phyloP scores from a whole-genome alignment of 2,888 invertebrate genomes.

The Amaurobius ferox region DNA sequence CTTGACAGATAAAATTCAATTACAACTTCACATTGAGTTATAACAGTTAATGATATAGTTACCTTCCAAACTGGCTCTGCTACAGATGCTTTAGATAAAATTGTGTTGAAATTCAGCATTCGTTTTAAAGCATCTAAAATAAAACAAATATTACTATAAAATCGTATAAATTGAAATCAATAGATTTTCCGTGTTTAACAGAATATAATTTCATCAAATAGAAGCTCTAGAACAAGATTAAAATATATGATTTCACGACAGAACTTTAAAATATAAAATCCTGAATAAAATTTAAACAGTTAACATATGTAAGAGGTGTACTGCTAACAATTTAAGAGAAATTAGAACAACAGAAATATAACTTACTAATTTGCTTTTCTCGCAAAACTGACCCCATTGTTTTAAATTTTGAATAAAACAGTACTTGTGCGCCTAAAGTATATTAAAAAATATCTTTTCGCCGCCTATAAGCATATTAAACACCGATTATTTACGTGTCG shows the following conservation, averaged over 20 bases:
- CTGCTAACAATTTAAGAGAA: too few relatives aligned
- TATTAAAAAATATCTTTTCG: not conserved
- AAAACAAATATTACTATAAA: not conserved
- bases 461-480: not conserved
- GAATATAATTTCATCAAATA: too few relatives aligned
- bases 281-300: too few relatives aligned
- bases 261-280: too few relatives aligned
- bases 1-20: too few relatives aligned
- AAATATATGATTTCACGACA: too few relatives aligned
- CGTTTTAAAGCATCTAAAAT: conserved; percentile 88
- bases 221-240: too few relatives aligned
- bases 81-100: conserved; percentile 84
- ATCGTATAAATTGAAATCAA: too few relatives aligned
- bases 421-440: too few relatives aligned
- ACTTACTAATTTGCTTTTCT: conserved; percentile 67
- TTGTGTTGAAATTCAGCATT: conserved; percentile 95
- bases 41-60: conserved; percentile 13
- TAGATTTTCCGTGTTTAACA: too few relatives aligned
- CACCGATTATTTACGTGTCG: conserved; percentile 25
- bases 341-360: too few relatives aligned
- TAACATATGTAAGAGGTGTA: conserved; percentile 4
- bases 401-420: not conserved
- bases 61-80: conserved; percentile 93
- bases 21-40: too few relatives aligned
- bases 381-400: conserved; percentile 45